phyloP scores from a whole-genome alignment of 1,140 invertebrate genomes.

The Physella acuta region DNA sequence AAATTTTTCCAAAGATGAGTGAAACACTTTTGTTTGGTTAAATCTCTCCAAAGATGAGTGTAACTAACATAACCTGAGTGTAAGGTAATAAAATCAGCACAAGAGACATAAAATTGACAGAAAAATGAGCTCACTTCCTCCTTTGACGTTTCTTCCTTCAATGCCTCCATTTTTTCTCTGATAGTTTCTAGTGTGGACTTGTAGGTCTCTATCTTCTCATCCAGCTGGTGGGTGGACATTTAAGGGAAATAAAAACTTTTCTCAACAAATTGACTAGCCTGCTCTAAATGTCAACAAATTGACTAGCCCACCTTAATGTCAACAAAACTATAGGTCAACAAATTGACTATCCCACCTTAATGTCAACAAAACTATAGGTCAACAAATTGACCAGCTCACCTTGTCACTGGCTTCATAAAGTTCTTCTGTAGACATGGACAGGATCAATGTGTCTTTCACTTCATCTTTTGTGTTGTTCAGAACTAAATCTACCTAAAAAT shows the following conservation, averaged over 20 bases:
- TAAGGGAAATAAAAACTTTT: neutral
- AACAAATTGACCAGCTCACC: constrained; percentile 30
- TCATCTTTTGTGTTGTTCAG: constrained; percentile 41
- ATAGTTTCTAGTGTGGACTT: constrained; percentile 35
- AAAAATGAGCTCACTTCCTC: constrained; percentile 41
- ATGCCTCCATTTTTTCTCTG: constrained; percentile 36
- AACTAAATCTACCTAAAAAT: constrained; percentile 42
- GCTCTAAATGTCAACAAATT: no score
- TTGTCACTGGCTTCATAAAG: constrained; percentile 40
- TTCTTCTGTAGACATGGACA: constrained; percentile 45
- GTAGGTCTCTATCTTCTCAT: constrained; percentile 43
- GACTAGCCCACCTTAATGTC: no score
- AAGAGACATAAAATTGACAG: no score
- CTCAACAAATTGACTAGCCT: neutral
- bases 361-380: no score
- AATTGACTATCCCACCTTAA: no score
- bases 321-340: neutral
- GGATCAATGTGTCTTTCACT: constrained; percentile 37
- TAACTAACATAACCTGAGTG: no score
- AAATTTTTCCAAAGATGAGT: no score
- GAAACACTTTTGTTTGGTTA: no score
- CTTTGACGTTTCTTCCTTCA: constrained; percentile 33
- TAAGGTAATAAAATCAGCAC: no score
- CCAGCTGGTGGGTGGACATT: constrained; percentile 35
- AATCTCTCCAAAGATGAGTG: no score